Conservation (phyloP, 2,888 invertebrate species). For the Tridacna gigas region DNA sequence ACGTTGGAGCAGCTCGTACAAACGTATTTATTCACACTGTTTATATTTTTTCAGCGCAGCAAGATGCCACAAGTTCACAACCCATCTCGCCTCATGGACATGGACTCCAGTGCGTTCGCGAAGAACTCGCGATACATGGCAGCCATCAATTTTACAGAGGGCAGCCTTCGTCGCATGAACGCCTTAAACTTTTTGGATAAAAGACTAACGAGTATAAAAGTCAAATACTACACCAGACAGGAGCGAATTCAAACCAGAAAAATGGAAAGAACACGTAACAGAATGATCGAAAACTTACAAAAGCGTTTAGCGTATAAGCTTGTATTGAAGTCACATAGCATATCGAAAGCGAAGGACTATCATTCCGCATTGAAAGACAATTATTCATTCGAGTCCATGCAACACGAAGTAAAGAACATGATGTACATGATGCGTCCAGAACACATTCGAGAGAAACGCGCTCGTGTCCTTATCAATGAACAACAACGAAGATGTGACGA, state of each 20-base stretch:
- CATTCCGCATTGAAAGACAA: slow-evolving; percentile 67
- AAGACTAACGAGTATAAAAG: slow-evolving; percentile 48
- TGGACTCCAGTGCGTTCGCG: slow-evolving; percentile 59
- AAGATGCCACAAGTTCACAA: slow-evolving; percentile 69
- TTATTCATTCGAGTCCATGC: slow-evolving; percentile 64
- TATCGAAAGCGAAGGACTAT: slow-evolving; percentile 61
- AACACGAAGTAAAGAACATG: slow-evolving; percentile 71
- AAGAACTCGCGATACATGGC: slow-evolving; percentile 69
- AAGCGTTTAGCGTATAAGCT: slow-evolving; percentile 71
- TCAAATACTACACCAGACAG: slow-evolving; percentile 62
- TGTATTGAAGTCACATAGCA: slow-evolving; percentile 68
- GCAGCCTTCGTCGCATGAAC: slow-evolving; percentile 58
- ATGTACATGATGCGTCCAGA: slow-evolving; percentile 67
- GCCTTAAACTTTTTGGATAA: slow-evolving; percentile 63
- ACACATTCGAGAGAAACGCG: slow-evolving; percentile 63
- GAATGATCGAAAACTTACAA: slow-evolving; percentile 54
- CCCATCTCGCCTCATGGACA: slow-evolving; percentile 40
- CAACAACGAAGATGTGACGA: slow-evolving; percentile 58
- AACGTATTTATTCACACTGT: neutral
- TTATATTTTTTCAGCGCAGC: neutral
- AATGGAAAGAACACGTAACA: slow-evolving; percentile 50
- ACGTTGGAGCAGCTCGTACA: too few relatives aligned
- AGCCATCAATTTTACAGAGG: slow-evolving; percentile 59
- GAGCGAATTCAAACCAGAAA: slow-evolving; percentile 44
- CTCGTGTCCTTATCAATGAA: slow-evolving; percentile 56